Evolutionary conservation across 2,888 invertebrate genomes (phyloP).

Genomic region (Prenolepis imparis): DNA sequence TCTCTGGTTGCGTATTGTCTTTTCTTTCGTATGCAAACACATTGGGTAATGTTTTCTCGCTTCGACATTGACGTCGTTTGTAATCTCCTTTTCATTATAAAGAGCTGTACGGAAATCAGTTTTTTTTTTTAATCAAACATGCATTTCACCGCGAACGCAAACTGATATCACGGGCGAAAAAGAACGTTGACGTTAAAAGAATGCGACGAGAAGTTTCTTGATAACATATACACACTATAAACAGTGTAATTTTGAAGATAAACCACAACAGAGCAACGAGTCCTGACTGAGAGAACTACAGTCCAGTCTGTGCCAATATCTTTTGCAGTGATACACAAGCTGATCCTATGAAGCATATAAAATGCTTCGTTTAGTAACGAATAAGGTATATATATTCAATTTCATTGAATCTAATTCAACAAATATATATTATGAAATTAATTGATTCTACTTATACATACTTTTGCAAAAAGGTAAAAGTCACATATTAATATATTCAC

Average conservation of each 20-base stretch:
- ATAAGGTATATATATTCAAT: slow-evolving; percentile 59
- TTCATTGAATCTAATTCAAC: not conserved
- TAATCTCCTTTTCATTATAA: slow-evolving; percentile 6
- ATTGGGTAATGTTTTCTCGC: slow-evolving; percentile 28
- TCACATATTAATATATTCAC: slow-evolving; percentile 3
- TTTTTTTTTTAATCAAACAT: not conserved
- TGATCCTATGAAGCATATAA: not conserved
- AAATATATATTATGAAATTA: not conserved
- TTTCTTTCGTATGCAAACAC: not conserved
- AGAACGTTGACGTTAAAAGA: slow-evolving; percentile 33
- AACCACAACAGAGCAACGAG: slow-evolving; percentile 19
- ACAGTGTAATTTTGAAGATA: slow-evolving; percentile 42
- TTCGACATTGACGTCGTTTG: slow-evolving; percentile 29
- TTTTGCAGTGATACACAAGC: not conserved
- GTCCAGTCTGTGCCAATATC: slow-evolving; percentile 18
- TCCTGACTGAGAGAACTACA: not conserved
- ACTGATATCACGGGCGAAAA: not conserved
- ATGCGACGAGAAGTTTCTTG: slow-evolving; percentile 14
- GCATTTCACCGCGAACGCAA: not conserved
- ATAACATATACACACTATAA: slow-evolving; percentile 46
- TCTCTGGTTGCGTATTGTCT: not conserved
- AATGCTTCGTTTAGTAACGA: slow-evolving; percentile 66
- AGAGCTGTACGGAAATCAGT: not conserved
- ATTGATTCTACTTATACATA: not conserved
- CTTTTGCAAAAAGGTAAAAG: slow-evolving; percentile 1